Conservation (phyloP, 1,140 invertebrate genomes). For the Scaptomyza pallida region DNA sequence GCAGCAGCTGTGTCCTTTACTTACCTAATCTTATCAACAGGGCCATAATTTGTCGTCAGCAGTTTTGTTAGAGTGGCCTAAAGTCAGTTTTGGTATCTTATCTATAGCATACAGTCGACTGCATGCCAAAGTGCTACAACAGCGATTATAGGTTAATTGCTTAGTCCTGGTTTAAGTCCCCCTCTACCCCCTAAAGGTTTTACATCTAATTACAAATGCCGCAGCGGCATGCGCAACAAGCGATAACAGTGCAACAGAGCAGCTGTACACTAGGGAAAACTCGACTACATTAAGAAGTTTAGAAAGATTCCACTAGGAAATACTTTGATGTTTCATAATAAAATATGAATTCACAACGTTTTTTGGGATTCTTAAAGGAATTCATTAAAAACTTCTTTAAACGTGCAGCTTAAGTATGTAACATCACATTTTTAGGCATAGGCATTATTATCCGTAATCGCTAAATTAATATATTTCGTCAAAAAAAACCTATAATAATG, state of each 20-base stretch:
- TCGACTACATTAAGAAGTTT: too few species aligned
- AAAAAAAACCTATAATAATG: too few species aligned
- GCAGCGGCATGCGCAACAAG: conserved; percentile 14
- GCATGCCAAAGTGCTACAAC: conserved; percentile 69
- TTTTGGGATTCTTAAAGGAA: too few species aligned
- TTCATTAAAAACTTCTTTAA: too few species aligned
- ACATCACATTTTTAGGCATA: too few species aligned
- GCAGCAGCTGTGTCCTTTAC: conserved; percentile 12
- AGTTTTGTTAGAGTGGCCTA: conserved; percentile 23
- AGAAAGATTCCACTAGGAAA: too few species aligned
- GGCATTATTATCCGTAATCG: too few species aligned
- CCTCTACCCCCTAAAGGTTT: neutral
- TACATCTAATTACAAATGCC: conserved; percentile 39
- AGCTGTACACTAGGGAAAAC: neutral
- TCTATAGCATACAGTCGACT: conserved; percentile 28
- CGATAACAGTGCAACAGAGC: neutral
- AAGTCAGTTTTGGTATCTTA: conserved; percentile 45
- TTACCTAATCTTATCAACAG: conserved; percentile 62
- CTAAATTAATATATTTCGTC: too few species aligned
- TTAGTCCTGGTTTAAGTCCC: neutral
- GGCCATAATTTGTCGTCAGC: conserved; percentile 62
- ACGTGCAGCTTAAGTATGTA: too few species aligned
- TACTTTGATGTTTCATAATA: too few species aligned
- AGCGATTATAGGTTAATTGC: conserved; percentile 62
- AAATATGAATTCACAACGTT: too few species aligned